Evolutionary conservation across 2,797 vertebrate genomes (phyloP), one percentile per base, ranked within the genome.

Genomic region (Hydrophis major): DNA sequence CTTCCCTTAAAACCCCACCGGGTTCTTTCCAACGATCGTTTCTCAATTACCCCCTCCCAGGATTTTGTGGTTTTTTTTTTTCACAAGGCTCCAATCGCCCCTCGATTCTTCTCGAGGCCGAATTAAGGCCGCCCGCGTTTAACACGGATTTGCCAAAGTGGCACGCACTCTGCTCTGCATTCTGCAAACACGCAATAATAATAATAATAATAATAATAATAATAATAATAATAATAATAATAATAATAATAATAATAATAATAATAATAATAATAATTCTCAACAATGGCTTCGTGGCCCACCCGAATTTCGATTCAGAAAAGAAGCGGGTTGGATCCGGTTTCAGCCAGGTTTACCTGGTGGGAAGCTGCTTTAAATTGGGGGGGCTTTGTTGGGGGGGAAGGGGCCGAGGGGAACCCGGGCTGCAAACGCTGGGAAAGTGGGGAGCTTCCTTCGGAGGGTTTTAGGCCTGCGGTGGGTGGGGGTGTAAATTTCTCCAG

Each of bases 31-130:
- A 42, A 78, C 42, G 3, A 0, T 0, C 18, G 6, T 11, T 78
- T 42, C 32, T 37, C 69, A 4, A 74, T 74, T 6, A 6, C 14
- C 7, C 66, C n/a, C n/a, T 18, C n/a, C 14, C n/a, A 32, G 69
- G 50, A 8, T 50, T 50, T 8, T 42, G 3, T 42, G n/a, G 2
- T 5, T 6, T 4, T 10, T 12, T 2, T 4, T 8, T 4, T 0
- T 0, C 14, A 2, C 2, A n/a, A n/a, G 27, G 28, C 63, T n/a
- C 28, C 63, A 13, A 7, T 7, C 1, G 18, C 16, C 32, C 32
- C 1, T 3, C 69, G 7, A 7, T 18, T 32, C 6, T 7, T 20
- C 6, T 1, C 69, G 6, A 1, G 32, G 7, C 18, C 20, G 69
- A 22, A 20, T 78, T 20, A 37, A 22, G 0, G 69, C 18, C 32